phyloP scores from a whole-genome alignment of 2,113 vertebrate genomes.

The Otus sunia region DNA sequence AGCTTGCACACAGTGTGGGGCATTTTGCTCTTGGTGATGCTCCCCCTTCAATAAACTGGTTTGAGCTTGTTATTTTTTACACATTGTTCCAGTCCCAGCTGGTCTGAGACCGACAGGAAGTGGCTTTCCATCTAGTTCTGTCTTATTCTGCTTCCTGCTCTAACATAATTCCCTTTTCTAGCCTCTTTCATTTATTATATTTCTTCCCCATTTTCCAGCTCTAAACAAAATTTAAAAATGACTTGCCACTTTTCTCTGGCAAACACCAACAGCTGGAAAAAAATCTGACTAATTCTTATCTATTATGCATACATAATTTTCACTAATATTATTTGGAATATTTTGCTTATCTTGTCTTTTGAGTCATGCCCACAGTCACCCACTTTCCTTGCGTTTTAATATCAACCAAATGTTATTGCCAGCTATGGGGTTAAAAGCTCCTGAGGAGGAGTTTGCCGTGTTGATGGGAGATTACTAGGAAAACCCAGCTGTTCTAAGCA shows the following conservation, averaged over 20 bases:
- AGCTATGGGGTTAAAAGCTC: neutral
- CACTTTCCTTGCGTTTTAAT: neutral
- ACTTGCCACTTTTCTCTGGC: neutral
- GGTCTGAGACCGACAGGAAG: too few relatives aligned
- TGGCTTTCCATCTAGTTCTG: neutral
- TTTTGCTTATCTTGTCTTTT: neutral
- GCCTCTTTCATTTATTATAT: neutral
- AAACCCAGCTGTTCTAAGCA: neutral
- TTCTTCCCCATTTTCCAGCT: rapidly evolving
- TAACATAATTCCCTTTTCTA: neutral
- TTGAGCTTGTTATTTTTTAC: too few relatives aligned
- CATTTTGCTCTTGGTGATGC: too few relatives aligned
- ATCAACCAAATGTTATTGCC: neutral
- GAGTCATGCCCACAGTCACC: neutral
- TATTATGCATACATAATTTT: neutral
- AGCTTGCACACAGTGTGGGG: too few relatives aligned
- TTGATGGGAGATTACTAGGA: neutral
- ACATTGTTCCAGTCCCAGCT: too few relatives aligned
- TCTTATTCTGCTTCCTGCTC: neutral
- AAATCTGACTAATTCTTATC: neutral
- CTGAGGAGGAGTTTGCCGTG: neutral
- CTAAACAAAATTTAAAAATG: neutral
- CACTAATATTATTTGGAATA: neutral
- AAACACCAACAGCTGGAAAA: neutral
- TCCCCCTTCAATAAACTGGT: too few relatives aligned